These are phyloP conservation scores for Sitophilus oryzae DNA, from an alignment of 1,140 invertebrate genomes.

Conservation along the genomic window DNA sequence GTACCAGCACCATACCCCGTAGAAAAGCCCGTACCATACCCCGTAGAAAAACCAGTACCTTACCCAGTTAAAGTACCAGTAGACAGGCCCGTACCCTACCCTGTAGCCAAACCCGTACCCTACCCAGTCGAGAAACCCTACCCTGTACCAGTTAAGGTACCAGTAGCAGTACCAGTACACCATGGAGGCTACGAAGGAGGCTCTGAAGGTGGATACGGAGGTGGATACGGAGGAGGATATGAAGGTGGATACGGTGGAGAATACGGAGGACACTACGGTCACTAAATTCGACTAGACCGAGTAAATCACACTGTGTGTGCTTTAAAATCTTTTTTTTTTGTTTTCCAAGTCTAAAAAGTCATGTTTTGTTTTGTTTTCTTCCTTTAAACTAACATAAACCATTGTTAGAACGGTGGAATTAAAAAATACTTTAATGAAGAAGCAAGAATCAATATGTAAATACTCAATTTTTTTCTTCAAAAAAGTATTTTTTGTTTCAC, in stretches of 20 bases:
- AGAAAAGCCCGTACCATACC: slow-evolving; percentile 49
- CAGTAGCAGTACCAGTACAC: slow-evolving; percentile 60
- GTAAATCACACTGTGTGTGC: slow-evolving; percentile 40
- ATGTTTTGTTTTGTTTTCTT: too few relatives aligned
- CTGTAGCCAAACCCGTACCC: slow-evolving; percentile 26
- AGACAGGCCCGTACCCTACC: slow-evolving; percentile 29
- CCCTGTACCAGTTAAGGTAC: slow-evolving; percentile 50
- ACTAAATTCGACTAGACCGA: slow-evolving; percentile 40
- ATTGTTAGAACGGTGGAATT: too few relatives aligned
- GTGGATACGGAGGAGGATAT: slow-evolving; percentile 52
- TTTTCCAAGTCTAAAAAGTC: too few relatives aligned
- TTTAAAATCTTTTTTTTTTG: too few relatives aligned
- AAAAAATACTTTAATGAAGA: too few relatives aligned
- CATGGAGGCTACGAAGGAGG: slow-evolving; percentile 59
- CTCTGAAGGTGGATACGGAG: slow-evolving; percentile 50
- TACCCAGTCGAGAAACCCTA: slow-evolving; percentile 46
- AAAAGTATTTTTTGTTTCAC: too few relatives aligned
- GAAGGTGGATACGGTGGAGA: slow-evolving; percentile 49
- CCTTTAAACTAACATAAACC: too few relatives aligned
- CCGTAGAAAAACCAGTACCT: slow-evolving; percentile 29
- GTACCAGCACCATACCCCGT: slow-evolving; percentile 43
- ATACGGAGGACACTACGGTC: slow-evolving; percentile 55
- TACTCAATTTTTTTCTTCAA: too few relatives aligned
- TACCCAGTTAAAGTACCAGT: slow-evolving; percentile 50
- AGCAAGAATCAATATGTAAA: too few relatives aligned